phyloP scores from a whole-genome alignment of 2,888 invertebrate genomes.

The Hartigia nigra region DNA sequence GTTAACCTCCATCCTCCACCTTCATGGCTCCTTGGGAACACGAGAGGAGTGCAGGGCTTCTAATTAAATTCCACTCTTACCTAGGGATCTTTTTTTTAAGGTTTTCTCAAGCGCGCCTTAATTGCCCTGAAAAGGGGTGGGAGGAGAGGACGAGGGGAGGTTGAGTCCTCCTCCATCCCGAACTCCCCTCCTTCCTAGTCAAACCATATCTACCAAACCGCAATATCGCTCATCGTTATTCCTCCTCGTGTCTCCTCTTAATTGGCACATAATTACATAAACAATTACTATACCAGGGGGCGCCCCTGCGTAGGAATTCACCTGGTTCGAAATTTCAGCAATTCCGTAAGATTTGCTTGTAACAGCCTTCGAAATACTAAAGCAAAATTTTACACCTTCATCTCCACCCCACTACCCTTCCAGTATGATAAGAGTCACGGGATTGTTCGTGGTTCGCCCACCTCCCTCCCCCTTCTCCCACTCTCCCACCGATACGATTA shows the following conservation, averaged over 20 bases:
- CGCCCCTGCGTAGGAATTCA: slow-evolving; percentile 1
- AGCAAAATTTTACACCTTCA: not conserved
- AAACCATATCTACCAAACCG: not conserved
- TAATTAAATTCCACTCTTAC: slow-evolving; percentile 64
- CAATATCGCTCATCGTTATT: not conserved
- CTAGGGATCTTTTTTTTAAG: slow-evolving; percentile 50
- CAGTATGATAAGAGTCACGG: not conserved
- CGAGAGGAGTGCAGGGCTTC: slow-evolving; percentile 51
- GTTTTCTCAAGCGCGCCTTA: slow-evolving; percentile 62
- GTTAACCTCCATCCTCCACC: slow-evolving; percentile 15
- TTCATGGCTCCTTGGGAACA: slow-evolving; percentile 58
- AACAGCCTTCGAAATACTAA: not conserved
- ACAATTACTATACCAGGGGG: slow-evolving; percentile 45
- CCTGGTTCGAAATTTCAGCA: not conserved
- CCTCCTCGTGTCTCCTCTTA: slow-evolving; percentile 47
- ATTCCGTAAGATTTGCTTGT: not conserved
- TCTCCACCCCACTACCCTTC: not conserved
- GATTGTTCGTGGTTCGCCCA: not conserved
- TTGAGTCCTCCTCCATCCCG: not conserved
- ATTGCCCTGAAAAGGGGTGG: slow-evolving; percentile 56
- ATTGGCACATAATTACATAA: slow-evolving; percentile 64
- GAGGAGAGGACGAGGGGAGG: slow-evolving; percentile 17
- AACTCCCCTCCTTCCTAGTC: not conserved
- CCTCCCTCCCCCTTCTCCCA: too few relatives aligned
- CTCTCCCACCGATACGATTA: slow-evolving; percentile 24